A percentile compares a stretch with the other conserved stretches of the same genome.
These are phyloP conservation scores for Heteractis magnifica DNA, from an alignment of 92 coral and sea anemone genomes.

Conservation along the genomic window DNA sequence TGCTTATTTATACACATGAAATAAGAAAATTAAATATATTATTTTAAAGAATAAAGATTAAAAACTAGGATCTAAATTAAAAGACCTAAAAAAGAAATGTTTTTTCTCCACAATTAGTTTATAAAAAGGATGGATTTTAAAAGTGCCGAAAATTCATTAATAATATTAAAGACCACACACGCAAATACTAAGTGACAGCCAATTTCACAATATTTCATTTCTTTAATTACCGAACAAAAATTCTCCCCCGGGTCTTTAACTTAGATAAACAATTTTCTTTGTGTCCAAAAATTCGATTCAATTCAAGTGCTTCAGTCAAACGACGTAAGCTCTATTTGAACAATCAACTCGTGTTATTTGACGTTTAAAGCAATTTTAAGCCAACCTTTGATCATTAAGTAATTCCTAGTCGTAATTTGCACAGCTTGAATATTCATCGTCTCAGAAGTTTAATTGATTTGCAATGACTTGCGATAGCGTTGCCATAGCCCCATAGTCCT, in stretches of 20 bases:
- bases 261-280: not conserved
- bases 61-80: too few species aligned
- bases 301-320: not conserved
- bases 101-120: too few species aligned
- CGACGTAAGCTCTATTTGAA: not conserved
- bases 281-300: not conserved
- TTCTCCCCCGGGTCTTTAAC: not conserved
- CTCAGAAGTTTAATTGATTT: not conserved
- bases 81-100: too few species aligned
- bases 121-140: too few species aligned
- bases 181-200: not conserved
- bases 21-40: too few species aligned
- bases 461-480: not conserved
- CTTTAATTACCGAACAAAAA: not conserved
- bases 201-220: not conserved
- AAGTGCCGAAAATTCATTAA: too few species aligned
- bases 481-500: not conserved
- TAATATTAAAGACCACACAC: too few species aligned
- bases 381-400: conserved; percentile 14
- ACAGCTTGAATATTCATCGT: conserved; percentile 5
- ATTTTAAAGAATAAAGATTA: too few species aligned
- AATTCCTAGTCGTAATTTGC: conserved; percentile 1
- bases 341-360: not conserved
- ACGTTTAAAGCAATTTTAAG: conserved; percentile 3
- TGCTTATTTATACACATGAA: too few species aligned